Percentiles rank a stretch among this genome's conserved stretches.
Evolutionary conservation across 2,113 vertebrate genomes (phyloP).

Genomic region (Tyrannus savana): DNA sequence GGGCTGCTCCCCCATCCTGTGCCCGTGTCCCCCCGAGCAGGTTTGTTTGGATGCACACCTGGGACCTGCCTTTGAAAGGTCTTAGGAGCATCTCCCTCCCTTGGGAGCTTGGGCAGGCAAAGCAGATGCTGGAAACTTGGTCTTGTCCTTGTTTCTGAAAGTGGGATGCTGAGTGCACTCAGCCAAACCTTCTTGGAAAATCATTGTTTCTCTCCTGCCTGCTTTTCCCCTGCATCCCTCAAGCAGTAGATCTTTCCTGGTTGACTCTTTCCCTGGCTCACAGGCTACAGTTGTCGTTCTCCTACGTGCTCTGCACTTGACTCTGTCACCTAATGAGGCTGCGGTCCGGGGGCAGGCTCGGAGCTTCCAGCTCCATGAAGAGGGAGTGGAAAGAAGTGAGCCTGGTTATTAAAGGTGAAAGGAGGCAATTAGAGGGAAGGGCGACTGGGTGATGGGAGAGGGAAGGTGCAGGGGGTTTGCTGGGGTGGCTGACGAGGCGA

Average conservation of each 20-base stretch:
- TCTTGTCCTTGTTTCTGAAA: neutral
- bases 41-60: neutral
- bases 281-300: neutral
- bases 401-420: slow-evolving; percentile 47
- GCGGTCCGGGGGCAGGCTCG: neutral
- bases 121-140: neutral
- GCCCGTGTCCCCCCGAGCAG: neutral
- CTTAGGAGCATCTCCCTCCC: rapidly evolving
- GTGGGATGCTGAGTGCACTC: neutral
- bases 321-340: neutral
- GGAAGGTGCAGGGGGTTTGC: neutral
- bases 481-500: slow-evolving; percentile 27
- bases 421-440: slow-evolving; percentile 54
- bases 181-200: neutral
- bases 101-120: neutral
- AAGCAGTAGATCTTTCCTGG: neutral
- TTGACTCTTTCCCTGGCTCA: neutral
- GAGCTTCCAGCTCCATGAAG: neutral
- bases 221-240: neutral
- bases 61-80: rapidly evolving
- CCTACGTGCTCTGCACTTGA: neutral
- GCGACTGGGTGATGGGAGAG: neutral
- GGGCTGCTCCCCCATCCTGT: neutral
- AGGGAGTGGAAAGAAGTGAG: neutral
- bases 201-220: rapidly evolving